These are phyloP conservation scores for Catharus bicknelli DNA, from an alignment of 2,113 vertebrate genomes.

Conservation along the genomic window DNA sequence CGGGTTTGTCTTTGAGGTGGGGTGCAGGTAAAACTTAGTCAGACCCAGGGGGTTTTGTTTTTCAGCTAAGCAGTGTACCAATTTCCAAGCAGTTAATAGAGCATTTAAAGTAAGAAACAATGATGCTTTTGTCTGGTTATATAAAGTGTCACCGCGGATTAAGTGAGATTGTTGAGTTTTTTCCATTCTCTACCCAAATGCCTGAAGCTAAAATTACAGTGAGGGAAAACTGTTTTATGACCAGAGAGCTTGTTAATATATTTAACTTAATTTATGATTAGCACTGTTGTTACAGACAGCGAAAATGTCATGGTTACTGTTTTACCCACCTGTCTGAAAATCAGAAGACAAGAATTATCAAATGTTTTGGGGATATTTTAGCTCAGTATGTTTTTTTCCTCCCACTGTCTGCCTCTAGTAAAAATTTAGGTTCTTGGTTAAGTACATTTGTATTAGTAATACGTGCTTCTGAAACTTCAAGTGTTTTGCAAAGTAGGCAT, in stretches of 20 bases:
- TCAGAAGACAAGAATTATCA: neutral
- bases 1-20: neutral
- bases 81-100: neutral
- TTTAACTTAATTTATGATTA: neutral
- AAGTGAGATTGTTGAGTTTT: neutral
- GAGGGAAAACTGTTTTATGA: neutral
- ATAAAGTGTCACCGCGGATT: neutral
- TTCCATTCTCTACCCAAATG: neutral
- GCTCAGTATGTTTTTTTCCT: neutral
- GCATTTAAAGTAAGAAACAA: neutral
- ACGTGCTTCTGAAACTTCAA: neutral
- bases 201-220: neutral
- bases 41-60: neutral
- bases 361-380: neutral
- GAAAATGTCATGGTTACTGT: neutral
- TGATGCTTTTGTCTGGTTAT: constrained; percentile 27
- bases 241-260: neutral
- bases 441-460: neutral
- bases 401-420: accelerated
- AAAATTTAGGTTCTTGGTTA: neutral
- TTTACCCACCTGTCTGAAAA: neutral
- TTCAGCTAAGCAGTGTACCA: neutral
- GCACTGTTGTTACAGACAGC: neutral
- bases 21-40: neutral
- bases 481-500: neutral